Conservation (phyloP, 2,888 invertebrate species). For the Caprella mutica region DNA sequence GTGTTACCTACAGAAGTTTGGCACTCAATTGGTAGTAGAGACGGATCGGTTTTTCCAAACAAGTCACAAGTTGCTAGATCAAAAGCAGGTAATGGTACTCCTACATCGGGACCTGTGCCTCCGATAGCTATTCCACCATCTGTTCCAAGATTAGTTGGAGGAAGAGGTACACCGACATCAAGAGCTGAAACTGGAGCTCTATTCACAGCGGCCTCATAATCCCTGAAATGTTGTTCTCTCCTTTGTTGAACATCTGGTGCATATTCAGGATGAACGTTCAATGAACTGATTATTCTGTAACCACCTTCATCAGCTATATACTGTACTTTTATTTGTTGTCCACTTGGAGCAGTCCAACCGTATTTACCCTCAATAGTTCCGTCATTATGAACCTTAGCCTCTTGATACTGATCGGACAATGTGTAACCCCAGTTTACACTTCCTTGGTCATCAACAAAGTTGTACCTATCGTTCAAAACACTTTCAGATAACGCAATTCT, state of each 20-base stretch:
- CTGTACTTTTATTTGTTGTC: slow-evolving; percentile 19
- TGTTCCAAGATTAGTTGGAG: background rate
- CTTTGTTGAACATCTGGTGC: slow-evolving; percentile 11
- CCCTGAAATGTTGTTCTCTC: slow-evolving; percentile 12
- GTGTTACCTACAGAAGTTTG: background rate
- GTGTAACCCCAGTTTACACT: slow-evolving; percentile 25
- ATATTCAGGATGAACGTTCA: slow-evolving; percentile 15
- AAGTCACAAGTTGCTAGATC: background rate
- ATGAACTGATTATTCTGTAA: slow-evolving; percentile 16
- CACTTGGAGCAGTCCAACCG: slow-evolving; percentile 30
- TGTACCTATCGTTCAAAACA: slow-evolving; percentile 14
- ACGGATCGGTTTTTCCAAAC: slow-evolving; percentile 1
- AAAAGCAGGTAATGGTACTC: background rate
- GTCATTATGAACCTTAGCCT: slow-evolving; percentile 15
- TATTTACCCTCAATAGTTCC: slow-evolving; percentile 28
- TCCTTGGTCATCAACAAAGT: slow-evolving; percentile 25
- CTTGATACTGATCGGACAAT: slow-evolving; percentile 23
- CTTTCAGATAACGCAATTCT: slow-evolving; percentile 18
- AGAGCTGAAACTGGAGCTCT: background rate
- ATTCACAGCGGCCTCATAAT: background rate
- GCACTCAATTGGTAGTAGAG: slow-evolving; percentile 7
- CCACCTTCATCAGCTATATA: slow-evolving; percentile 30
- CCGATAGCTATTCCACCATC: slow-evolving; percentile 3
- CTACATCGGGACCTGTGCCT: background rate
- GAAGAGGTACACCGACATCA: background rate